Evolutionary conservation across 1,140 invertebrate genomes (phyloP).

Genomic region (Propsilocerus akamusi): DNA sequence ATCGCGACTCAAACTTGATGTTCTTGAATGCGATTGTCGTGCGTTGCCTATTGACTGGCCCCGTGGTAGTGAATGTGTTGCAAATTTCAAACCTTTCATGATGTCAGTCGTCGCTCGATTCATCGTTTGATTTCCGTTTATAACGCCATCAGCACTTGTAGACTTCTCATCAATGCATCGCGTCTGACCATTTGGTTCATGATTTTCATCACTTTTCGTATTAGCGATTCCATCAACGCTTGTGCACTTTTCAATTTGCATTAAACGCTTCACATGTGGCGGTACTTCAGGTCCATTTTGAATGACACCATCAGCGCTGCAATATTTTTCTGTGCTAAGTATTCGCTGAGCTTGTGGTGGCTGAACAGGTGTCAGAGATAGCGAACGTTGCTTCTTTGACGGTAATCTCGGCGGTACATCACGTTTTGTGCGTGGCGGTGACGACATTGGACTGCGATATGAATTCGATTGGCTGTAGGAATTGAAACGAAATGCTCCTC

Average conservation of each 20-base stretch:
- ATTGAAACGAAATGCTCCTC: slow-evolving; percentile 12
- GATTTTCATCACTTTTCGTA: slow-evolving; percentile 5
- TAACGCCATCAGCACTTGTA: slow-evolving; percentile 12
- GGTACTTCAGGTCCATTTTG: slow-evolving; percentile 12
- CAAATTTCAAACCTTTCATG: slow-evolving; percentile 25
- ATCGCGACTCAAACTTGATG: slow-evolving; percentile 25
- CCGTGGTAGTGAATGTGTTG: slow-evolving; percentile 34
- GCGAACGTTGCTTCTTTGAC: slow-evolving; percentile 45
- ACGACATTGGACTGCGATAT: slow-evolving; percentile 24
- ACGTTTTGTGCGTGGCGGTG: slow-evolving; percentile 30
- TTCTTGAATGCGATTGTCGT: slow-evolving; percentile 15
- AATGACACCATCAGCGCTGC: slow-evolving; percentile 29
- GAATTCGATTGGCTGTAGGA: slow-evolving; percentile 3
- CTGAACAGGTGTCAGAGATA: slow-evolving; percentile 41
- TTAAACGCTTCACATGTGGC: slow-evolving; percentile 13
- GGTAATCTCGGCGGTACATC: slow-evolving; percentile 39
- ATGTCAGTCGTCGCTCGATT: slow-evolving; percentile 16
- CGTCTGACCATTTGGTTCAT: slow-evolving; percentile 8
- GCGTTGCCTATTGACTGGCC: slow-evolving; percentile 16
- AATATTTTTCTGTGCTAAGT: slow-evolving; percentile 20
- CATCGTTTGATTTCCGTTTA: slow-evolving; percentile 19
- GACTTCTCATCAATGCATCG: slow-evolving; percentile 19
- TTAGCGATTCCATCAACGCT: slow-evolving; percentile 41
- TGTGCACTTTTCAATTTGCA: slow-evolving; percentile 30
- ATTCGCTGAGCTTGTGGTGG: slow-evolving; percentile 11